These are phyloP conservation scores for Hylaea fasciaria DNA, from an alignment of 2,888 invertebrate genomes.

Conservation along the genomic window DNA sequence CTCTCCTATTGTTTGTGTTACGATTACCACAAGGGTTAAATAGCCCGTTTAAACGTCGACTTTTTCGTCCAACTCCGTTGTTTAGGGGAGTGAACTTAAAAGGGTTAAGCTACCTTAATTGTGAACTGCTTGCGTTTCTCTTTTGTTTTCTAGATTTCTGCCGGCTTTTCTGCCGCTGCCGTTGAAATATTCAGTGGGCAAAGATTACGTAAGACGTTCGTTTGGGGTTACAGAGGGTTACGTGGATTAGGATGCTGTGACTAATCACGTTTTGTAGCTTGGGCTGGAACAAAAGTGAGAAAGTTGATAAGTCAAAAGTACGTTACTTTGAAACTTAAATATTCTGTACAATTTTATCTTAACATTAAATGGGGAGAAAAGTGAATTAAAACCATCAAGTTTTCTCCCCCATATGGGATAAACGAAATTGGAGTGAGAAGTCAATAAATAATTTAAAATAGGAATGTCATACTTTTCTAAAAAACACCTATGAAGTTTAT, in stretches of 20 bases:
- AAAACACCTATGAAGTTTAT: no score
- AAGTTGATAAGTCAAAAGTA: background rate
- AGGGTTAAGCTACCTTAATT: conserved; percentile 77
- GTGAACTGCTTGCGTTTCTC: conserved; percentile 72
- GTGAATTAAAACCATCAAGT: no score
- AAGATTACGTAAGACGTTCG: conserved; percentile 29
- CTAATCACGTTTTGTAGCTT: conserved; percentile 8
- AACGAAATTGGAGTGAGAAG: no score
- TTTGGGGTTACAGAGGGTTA: conserved; percentile 18
- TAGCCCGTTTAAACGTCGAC: conserved; percentile 75
- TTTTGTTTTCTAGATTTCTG: conserved; percentile 59
- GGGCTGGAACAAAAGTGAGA: background rate
- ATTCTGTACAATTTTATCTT: no score
- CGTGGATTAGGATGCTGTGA: conserved; percentile 5
- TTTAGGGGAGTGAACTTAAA: conserved; percentile 72
- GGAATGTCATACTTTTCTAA: background rate
- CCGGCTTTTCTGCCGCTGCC: conserved; percentile 4
- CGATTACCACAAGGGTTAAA: conserved; percentile 81
- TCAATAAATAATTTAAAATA: no score
- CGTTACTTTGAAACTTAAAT: background rate
- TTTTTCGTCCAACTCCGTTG: conserved; percentile 78
- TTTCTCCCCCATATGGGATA: no score
- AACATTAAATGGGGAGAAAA: no score
- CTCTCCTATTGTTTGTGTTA: conserved; percentile 80
- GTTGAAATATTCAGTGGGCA: conserved; percentile 47